Evolutionary conservation across 2,797 vertebrate genomes (phyloP).

Genomic region (Phrynocephalus forsythii): DNA sequence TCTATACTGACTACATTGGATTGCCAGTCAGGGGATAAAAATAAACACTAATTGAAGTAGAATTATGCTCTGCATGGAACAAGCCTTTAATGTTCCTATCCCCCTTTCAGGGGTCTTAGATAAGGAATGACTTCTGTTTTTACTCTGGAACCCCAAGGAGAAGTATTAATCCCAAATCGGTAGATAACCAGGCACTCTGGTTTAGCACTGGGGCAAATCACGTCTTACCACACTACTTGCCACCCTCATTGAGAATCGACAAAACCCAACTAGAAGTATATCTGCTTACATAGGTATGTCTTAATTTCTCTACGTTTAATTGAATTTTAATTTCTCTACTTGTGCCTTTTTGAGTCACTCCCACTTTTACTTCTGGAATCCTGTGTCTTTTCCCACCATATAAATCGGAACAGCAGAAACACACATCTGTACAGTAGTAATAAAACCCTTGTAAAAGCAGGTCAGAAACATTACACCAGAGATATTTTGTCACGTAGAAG

Average conservation of each 20-base stretch:
- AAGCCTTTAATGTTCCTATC: conserved; percentile 19
- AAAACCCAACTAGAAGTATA: neutral
- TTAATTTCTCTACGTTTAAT: neutral
- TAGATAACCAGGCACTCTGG: neutral
- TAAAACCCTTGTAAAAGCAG: neutral
- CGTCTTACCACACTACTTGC: too few relatives aligned
- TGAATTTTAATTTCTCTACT: neutral
- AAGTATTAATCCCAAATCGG: neutral
- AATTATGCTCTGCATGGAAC: conserved; percentile 17
- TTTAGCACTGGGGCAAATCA: neutral
- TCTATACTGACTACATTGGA: neutral
- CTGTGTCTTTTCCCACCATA: neutral
- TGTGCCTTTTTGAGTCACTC: neutral
- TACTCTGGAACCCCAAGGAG: conserved; percentile 11
- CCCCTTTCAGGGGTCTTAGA: neutral
- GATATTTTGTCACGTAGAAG: neutral
- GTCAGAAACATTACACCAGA: neutral
- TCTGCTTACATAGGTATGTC: neutral
- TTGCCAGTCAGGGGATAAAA: neutral
- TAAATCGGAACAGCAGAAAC: neutral
- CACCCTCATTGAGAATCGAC: neutral
- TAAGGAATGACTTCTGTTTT: conserved; percentile 27
- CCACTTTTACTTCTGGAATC: neutral
- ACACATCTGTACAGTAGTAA: neutral
- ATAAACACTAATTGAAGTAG: conserved; percentile 11